phyloP scores from a whole-genome alignment of 2,113 vertebrate genomes.

The Speoplatyrhinus poulsoni region DNA sequence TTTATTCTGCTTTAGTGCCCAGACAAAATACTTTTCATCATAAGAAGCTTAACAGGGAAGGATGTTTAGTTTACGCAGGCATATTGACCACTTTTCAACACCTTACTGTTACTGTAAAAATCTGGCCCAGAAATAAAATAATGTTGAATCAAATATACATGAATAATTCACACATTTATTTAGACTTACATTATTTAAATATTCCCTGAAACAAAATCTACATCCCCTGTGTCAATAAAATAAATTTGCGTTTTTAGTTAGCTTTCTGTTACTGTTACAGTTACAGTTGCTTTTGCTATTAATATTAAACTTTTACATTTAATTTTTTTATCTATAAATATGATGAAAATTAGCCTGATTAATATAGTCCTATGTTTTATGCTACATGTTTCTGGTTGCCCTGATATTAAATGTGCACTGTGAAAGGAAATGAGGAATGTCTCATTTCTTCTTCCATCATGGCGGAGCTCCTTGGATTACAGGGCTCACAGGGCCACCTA shows the following conservation, averaged over 20 bases:
- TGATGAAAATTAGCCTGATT: no score
- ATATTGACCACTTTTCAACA: not conserved
- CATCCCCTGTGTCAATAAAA: no score
- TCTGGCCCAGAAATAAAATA: no score
- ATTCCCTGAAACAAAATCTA: no score
- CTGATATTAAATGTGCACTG: constrained; percentile 28
- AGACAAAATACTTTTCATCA: constrained; percentile 8
- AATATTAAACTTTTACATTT: no score
- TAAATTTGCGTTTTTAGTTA: no score
- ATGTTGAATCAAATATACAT: not conserved
- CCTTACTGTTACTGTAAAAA: no score
- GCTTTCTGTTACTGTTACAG: no score
- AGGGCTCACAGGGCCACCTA: constrained; percentile 51
- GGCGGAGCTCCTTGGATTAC: constrained; percentile 49
- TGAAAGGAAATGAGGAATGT: constrained; percentile 22
- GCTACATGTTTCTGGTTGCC: not conserved
- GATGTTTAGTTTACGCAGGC: not conserved
- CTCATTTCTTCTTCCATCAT: constrained; percentile 33
- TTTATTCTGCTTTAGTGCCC: constrained; percentile 13
- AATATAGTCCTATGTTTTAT: no score
- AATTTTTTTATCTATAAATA: no score
- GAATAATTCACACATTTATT: not conserved
- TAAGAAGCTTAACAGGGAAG: constrained; percentile 12
- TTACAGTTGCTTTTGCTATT: no score
- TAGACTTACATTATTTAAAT: no score